Conservation (phyloP, 2,888 invertebrate species). For the Macaria liturata region DNA sequence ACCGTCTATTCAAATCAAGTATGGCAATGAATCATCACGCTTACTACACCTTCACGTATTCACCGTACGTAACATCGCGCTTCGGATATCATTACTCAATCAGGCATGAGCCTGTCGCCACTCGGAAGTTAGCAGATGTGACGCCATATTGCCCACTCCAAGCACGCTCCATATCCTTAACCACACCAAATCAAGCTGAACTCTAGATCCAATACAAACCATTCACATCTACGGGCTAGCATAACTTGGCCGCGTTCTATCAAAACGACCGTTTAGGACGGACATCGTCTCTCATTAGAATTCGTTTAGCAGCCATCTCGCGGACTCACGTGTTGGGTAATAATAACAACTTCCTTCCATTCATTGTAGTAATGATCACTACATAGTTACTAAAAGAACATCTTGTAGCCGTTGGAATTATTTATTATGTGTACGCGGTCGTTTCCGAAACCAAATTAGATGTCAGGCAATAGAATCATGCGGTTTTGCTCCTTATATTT, state of each 20-base stretch:
- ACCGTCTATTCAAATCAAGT: neutral
- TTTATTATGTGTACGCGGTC: neutral
- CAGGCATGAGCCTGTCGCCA: conserved; percentile 39
- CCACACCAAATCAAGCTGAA: conserved; percentile 16
- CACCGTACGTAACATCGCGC: conserved; percentile 35
- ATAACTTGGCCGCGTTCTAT: conserved; percentile 15
- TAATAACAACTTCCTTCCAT: conserved; percentile 56
- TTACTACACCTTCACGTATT: conserved; percentile 33
- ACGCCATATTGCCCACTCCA: conserved; percentile 43
- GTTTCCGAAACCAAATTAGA: conserved; percentile 1
- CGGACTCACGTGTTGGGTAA: conserved; percentile 45
- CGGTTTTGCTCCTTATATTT: too few species aligned
- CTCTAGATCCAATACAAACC: conserved; percentile 10
- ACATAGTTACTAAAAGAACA: conserved; percentile 34
- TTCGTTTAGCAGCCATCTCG: conserved; percentile 46
- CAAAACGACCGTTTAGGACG: conserved; percentile 27
- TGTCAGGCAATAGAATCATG: too few species aligned
- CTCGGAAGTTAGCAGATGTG: conserved; percentile 55
- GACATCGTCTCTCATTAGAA: conserved; percentile 44
- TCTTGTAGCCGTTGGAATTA: conserved; percentile 5
- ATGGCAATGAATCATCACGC: conserved; percentile 26
- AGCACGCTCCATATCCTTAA: conserved; percentile 35
- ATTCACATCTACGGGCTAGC: conserved; percentile 16
- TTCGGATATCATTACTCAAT: conserved; percentile 55
- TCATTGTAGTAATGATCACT: conserved; percentile 36